Evolutionary conservation across 35 echinoderm and acorn worm genomes (phyloP).

Genomic region (Apostichopus californicus): DNA sequence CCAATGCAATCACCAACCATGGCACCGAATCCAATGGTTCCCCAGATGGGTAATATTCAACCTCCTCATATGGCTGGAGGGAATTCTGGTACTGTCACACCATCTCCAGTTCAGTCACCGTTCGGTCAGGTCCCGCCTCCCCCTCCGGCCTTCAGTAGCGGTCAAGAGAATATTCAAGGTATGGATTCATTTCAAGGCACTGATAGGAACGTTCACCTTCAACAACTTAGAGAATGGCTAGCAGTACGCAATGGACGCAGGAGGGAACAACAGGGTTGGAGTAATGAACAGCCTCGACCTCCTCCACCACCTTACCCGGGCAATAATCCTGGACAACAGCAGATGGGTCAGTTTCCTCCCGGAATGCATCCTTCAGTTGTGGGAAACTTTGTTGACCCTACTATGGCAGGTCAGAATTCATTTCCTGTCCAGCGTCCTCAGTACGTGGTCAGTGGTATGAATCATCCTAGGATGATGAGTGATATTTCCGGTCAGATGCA

Average conservation of each 20-base stretch:
- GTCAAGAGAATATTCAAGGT: slow-evolving; percentile 21
- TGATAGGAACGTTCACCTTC: slow-evolving; percentile 69
- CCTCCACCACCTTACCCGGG: slow-evolving; percentile 94
- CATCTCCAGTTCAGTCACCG: slow-evolving; percentile 42
- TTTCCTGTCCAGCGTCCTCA: slow-evolving; percentile 16
- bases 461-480: slow-evolving; percentile 2
- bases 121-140: slow-evolving; percentile 24
- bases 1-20: slow-evolving; percentile 64
- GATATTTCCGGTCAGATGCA: slow-evolving; percentile 39
- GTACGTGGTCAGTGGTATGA: slow-evolving; percentile 13
- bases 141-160: slow-evolving; percentile 8
- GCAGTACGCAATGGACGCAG: slow-evolving; percentile 62
- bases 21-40: slow-evolving; percentile 28
- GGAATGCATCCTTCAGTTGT: slow-evolving; percentile 2
- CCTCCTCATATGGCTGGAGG: slow-evolving; percentile 21
- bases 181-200: slow-evolving; percentile 19
- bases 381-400: slow-evolving; percentile 10
- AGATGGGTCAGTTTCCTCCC: slow-evolving; percentile 23
- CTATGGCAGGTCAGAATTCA: background rate
- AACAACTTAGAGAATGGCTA: slow-evolving; percentile 78
- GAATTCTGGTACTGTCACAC: slow-evolving; percentile 25
- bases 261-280: slow-evolving; percentile 69
- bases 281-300: slow-evolving; percentile 62
- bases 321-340: slow-evolving; percentile 34
- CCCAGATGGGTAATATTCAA: slow-evolving; percentile 50